Evolutionary conservation across 2,113 vertebrate species (phyloP).

Genomic region (Zosterops hypoxanthus): DNA sequence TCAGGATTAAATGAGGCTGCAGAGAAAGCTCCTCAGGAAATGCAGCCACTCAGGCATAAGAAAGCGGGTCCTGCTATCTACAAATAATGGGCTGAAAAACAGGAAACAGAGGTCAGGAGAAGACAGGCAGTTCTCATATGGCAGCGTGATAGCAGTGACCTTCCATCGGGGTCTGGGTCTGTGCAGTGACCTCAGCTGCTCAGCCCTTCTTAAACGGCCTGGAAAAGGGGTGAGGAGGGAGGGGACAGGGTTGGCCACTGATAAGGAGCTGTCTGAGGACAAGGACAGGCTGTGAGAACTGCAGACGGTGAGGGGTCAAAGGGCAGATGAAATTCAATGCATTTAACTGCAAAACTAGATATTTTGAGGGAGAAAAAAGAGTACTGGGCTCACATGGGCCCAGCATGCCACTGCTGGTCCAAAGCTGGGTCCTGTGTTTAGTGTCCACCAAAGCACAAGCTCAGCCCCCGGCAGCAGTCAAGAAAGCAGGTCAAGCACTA

Average conservation of each 20-base stretch:
- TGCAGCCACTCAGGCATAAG: not conserved
- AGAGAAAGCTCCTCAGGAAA: slow-evolving; percentile 8
- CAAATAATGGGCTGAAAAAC: slow-evolving; percentile 6
- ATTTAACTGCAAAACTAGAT: not conserved
- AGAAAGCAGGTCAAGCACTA: not conserved
- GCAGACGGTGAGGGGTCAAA: not conserved
- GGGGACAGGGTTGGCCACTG: not conserved
- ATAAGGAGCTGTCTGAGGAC: not conserved
- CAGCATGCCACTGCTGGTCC: not conserved
- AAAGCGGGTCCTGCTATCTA: not conserved
- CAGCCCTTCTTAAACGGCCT: rapidly evolving
- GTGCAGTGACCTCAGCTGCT: not conserved
- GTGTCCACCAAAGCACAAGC: not conserved
- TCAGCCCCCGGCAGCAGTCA: not conserved
- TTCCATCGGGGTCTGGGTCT: not conserved
- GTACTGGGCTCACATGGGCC: rapidly evolving
- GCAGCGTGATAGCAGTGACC: not conserved
- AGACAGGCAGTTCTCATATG: not conserved
- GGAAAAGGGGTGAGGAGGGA: not conserved
- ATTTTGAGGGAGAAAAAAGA: not conserved
- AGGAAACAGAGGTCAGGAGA: not conserved
- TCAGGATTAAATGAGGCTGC: not conserved
- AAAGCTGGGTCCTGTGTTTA: rapidly evolving
- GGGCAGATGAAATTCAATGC: not conserved
- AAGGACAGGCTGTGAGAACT: not conserved